Evolutionary conservation across 2,113 vertebrate species (phyloP).

Genomic region (Haemorhous mexicanus): DNA sequence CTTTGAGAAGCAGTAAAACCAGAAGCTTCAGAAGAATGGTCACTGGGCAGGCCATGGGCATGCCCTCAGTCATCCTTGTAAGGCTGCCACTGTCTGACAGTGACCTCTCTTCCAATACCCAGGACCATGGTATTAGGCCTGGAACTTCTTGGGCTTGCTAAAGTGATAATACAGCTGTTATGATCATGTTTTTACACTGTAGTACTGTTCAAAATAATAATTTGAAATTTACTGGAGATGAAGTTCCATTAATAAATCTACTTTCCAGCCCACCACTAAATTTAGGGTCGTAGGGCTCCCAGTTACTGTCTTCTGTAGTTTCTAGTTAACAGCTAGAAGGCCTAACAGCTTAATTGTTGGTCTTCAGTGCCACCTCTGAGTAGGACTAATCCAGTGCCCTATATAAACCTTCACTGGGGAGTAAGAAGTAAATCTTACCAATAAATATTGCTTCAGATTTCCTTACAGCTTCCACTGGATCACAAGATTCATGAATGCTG

Average conservation of each 20-base stretch:
- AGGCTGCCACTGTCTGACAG: not conserved
- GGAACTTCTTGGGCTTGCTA: not conserved
- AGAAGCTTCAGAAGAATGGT: not conserved
- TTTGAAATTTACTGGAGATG: not conserved
- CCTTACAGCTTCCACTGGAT: conserved; percentile 79
- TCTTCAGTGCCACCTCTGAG: not conserved
- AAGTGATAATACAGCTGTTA: not conserved
- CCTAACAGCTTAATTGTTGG: not conserved
- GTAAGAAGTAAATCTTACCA: conserved; percentile 65
- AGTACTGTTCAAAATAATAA: not conserved
- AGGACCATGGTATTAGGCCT: not conserved
- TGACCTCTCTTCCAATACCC: not conserved
- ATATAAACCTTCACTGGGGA: not conserved
- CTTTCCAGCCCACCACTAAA: not conserved
- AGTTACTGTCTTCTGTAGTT: not conserved
- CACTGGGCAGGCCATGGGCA: not conserved
- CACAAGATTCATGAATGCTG: conserved; percentile 81
- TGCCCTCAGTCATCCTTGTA: not conserved
- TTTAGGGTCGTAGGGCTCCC: not conserved
- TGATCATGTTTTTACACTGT: not conserved
- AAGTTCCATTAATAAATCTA: not conserved
- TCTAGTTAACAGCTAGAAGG: not conserved
- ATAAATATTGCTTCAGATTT: conserved; percentile 85
- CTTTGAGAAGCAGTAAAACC: not conserved
- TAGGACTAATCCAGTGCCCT: not conserved